phyloP scores from a whole-genome alignment of 2,888 invertebrate species.

The Cantharis flavilabris region DNA sequence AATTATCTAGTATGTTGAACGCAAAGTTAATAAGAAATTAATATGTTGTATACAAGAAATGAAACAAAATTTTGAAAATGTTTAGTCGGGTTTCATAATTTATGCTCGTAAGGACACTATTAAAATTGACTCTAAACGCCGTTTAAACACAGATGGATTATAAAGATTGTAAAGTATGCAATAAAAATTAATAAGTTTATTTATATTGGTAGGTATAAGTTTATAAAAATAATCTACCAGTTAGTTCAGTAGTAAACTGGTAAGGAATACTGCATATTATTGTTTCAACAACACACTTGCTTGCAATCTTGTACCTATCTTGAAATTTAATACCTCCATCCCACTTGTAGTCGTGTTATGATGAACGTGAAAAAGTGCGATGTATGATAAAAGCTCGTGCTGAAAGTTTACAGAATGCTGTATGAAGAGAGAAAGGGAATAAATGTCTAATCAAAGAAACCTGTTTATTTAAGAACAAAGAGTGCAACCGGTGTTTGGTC shows the following conservation, averaged over 20 bases:
- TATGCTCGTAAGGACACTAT: not conserved
- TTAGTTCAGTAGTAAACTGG: not conserved
- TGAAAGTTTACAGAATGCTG: slow-evolving; percentile 24
- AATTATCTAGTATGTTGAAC: not conserved
- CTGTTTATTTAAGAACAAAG: slow-evolving; percentile 48
- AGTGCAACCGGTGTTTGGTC: slow-evolving; percentile 14
- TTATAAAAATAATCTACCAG: not conserved
- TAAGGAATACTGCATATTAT: not conserved
- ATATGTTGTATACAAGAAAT: not conserved
- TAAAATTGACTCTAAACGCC: not conserved
- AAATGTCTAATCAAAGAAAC: slow-evolving; percentile 43
- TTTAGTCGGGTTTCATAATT: not conserved
- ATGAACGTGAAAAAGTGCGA: slow-evolving; percentile 2
- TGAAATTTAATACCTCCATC: not conserved
- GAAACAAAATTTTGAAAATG: too few species aligned
- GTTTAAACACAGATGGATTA: not conserved
- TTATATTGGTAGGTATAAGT: not conserved
- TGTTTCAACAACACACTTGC: not conserved
- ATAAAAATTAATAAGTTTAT: not conserved
- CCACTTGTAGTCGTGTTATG: not conserved
- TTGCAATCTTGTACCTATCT: not conserved
- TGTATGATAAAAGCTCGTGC: slow-evolving; percentile 5
- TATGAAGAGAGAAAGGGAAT: slow-evolving; percentile 43
- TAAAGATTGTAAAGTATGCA: not conserved
- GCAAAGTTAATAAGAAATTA: not conserved